Base-by-base conservation (phyloP, 2,113 vertebrate species). In the Nerophis lumbriciformis region DNA sequence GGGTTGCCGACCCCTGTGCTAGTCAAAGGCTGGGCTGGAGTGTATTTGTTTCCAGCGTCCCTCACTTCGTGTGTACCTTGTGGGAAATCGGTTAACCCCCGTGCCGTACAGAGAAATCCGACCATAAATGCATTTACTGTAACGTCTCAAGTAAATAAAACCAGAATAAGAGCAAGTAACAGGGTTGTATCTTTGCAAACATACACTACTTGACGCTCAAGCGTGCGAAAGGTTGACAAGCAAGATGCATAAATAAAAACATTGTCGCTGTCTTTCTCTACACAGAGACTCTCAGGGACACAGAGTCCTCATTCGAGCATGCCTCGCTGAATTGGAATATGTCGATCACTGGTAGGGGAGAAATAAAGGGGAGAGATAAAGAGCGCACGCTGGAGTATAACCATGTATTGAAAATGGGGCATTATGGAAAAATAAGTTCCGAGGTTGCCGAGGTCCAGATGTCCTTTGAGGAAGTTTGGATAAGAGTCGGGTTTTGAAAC, bases 181-280 rank as follows among this genome's bases (percentile, higher is more conserved):
- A 47, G 16, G 58, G 11, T 48, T 76, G 72, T 55, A 70, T 77
- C 61, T 71, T 63, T 70, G 59, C 61, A 71, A 69, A 80, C 66
- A 74, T 45, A 61, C 14, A 75, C 62, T 58, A 65, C 68, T 72
- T 79, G 68, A 73, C 66, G 52, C 51, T 72, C 59, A 51, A 51
- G 42, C 60, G 21, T 75, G 55, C 66, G 49, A 80, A 68, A 68
- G 71, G 69, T 70, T 75, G 81, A 78, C 77, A 84, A 78, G 76
- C 45, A 76, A 61, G 69, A 72, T 78, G 69, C 76, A 80, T 80
- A 76, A 83, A 79, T 79, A 81, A 72, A 75, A 66, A 76, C 67
- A 76, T 81, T 74, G 74, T 81, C 85, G 66, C 61, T 81, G 16
- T 21, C 42, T 11, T 57, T 65, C 61, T 81, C 65, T 80, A 72